Evolutionary conservation across 2,797 vertebrate genomes (phyloP), one percentile per base, ranked within the genome.

Genomic region (Alca torda): DNA sequence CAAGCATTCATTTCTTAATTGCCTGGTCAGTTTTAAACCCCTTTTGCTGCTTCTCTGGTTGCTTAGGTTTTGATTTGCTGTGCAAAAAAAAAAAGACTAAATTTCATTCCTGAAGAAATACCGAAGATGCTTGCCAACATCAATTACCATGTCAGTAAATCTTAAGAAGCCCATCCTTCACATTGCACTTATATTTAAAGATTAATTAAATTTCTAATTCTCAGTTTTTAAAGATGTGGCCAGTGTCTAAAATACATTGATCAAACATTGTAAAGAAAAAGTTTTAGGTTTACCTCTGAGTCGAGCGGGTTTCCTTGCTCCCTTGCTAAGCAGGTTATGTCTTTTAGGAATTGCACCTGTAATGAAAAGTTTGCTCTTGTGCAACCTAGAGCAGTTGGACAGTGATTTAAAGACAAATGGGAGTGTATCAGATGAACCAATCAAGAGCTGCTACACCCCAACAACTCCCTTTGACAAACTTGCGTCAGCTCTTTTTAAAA

Each of bases 381-480:
- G 93, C 90, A 96, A 93, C 81, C 95, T 96, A 90, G 91, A 94
- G 80, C 76, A 93, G 78, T 82, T 94, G 95, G 96, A 96, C 94
- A 98, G 96, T 97, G 95, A 97, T 98, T 98, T 98, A 98, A 98
- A 98, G 96, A 94, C 94, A 96, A 98, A 98, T 98, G 98, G 98
- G 98, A 98, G 98, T 98, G 97, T 97, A 95, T 93, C 19, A 88
- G 87, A 84, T 51, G 89, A 97, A 87, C 98, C 98, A 98, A 98
- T 98, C 97, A 98, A 70, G 93, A 96, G 85, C 72, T 95, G 96
- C 94, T 89, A 97, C 41, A 74, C 77, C 90, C 89, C 89, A 98
- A 97, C 96, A 97, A 96, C 97, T 97, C 98, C 97, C 97, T 98
- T 97, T 67, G 82, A 97, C 90, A 97, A 96, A 97, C 94, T 98